Base-by-base conservation (phyloP, 2,113 vertebrate genomes). In the Tiliqua scincoides region DNA sequence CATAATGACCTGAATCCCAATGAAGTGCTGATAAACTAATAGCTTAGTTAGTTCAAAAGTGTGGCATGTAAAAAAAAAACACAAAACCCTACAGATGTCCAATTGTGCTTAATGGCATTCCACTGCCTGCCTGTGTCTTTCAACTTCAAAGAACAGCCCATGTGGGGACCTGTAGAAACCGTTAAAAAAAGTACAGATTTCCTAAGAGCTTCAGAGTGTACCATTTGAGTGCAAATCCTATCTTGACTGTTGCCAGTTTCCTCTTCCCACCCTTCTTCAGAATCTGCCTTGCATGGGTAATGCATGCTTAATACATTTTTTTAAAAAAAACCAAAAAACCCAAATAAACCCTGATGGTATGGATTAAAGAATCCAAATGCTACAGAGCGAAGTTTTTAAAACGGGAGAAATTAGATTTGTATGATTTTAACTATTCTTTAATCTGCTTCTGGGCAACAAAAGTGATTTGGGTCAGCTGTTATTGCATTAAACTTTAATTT, bases 401-500 rank as follows among this genome's bases (percentile, higher is more conserved):
- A 91, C 91, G 91, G 94, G 74, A 94, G 85, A 96, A 97, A 96
- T 96, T 95, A 96, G 93, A 95, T 96, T 96, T 96, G 92, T 95
- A 94, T 96, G 90, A 97, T 94, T 97, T 96, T 95, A 96, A 96
- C 96, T 96, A 94, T 95, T 96, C 95, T 95, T 97, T 97, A 97
- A 97, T 97, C 96, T 96, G 93, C 93, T 97, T 96, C 95, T 96
- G 94, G 96, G 96, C 94, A 97, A 96, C 96, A 95, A 94, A 97
- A 96, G 93, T 97, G 96, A 97, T 96, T 97, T 97, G 94, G 97
- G 96, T 96, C 95, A 96, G 95, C 93, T 9, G 88, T 96, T 97
- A 97, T 97, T 97, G 94, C 96, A 97, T 97, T 97, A 97, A 96
- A 96, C 93, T 96, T 97, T 97, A 97, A 97, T 97, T 97, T 97